Evolutionary conservation across 2,888 invertebrate species (phyloP).

Genomic region (Leucoptera coffeella): DNA sequence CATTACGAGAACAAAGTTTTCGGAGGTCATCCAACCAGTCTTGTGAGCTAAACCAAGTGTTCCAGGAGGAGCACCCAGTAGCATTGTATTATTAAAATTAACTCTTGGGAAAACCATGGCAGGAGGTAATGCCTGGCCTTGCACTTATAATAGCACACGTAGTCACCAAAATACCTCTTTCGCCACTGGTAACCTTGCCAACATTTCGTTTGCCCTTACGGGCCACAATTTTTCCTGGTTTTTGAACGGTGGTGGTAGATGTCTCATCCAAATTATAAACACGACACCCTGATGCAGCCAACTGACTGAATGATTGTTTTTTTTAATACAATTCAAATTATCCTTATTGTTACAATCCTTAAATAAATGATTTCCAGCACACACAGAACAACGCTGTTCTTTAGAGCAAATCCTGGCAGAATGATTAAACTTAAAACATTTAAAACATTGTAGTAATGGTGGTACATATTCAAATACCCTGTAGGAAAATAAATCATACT

Average conservation of each 20-base stretch:
- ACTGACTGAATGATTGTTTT: too few species aligned
- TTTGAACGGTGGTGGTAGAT: constrained; percentile 8
- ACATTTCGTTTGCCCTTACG: constrained; percentile 2
- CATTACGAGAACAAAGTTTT: constrained; percentile 13
- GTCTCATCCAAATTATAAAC: constrained; percentile 7
- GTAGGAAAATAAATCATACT: too few species aligned
- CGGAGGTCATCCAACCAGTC: constrained; percentile 15
- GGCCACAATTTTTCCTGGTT: constrained; percentile 8
- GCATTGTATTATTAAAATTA: constrained; percentile 12
- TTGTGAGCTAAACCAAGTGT: constrained; percentile 13
- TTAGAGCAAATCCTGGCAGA: too few species aligned
- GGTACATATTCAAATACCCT: too few species aligned
- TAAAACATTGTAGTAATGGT: too few species aligned
- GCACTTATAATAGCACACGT: constrained; percentile 8
- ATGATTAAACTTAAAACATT: too few species aligned
- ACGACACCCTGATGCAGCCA: too few species aligned
- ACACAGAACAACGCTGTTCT: too few species aligned
- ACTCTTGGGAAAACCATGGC: constrained; percentile 13
- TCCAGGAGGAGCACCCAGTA: constrained; percentile 14
- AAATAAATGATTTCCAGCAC: too few species aligned
- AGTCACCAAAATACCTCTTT: constrained; percentile 12
- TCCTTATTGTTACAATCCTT: too few species aligned
- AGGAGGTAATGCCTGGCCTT: constrained; percentile 9
- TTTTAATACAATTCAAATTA: too few species aligned
- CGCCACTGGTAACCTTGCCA: constrained; percentile 12